These are phyloP conservation scores for Acronicta aceris DNA, from an alignment of 2,888 invertebrate genomes.

Conservation along the genomic window DNA sequence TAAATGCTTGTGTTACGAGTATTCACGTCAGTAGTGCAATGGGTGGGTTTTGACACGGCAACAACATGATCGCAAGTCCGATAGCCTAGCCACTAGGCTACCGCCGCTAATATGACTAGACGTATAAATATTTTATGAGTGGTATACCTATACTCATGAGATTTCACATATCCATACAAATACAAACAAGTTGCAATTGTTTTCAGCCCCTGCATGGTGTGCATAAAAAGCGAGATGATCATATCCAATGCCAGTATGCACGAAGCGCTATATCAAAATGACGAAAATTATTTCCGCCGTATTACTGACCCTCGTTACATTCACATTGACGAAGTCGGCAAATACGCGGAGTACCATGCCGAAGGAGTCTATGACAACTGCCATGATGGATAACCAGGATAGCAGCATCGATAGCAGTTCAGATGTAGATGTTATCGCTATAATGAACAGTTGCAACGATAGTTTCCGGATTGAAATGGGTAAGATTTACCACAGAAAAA, in stretches of 20 bases:
- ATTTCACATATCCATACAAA: too few relatives aligned
- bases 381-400: conserved; percentile 22
- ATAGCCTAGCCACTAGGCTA: too few relatives aligned
- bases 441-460: conserved; percentile 86
- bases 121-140: too few relatives aligned
- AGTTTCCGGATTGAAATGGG: conserved; percentile 87
- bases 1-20: too few relatives aligned
- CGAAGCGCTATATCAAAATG: conserved; percentile 30
- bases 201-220: conserved; percentile 28
- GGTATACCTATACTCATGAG: too few relatives aligned
- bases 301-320: conserved; percentile 26
- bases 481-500: conserved; percentile 75
- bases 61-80: too few relatives aligned
- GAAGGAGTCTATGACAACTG: conserved; percentile 19
- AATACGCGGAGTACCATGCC: conserved; percentile 14
- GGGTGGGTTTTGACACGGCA: too few relatives aligned
- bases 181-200: too few relatives aligned
- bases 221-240: conserved; percentile 32
- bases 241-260: conserved; percentile 23
- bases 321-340: conserved; percentile 34
- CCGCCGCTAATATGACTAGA: too few relatives aligned
- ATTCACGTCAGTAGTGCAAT: too few relatives aligned
- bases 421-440: conserved; percentile 71
- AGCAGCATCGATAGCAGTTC: conserved; percentile 39
- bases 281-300: conserved; percentile 29